Conservation (phyloP, 1,140 invertebrate genomes). For the Arion vulgaris region DNA sequence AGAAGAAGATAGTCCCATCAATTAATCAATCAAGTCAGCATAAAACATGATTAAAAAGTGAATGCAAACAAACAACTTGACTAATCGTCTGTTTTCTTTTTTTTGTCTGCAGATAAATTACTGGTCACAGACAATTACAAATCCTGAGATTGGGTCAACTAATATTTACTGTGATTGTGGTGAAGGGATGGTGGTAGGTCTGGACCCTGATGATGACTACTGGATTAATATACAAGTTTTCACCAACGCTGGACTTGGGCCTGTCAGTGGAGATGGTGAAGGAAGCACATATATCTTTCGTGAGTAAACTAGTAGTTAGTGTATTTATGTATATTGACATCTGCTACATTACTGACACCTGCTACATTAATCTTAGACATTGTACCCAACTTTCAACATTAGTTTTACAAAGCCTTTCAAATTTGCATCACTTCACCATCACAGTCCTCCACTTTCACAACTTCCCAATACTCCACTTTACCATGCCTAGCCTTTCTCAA, state of each 20-base stretch:
- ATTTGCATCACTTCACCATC: no score
- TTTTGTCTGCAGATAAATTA: constrained; percentile 64
- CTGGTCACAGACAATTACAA: constrained; percentile 49
- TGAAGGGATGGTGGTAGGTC: constrained; percentile 87
- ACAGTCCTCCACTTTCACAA: no score
- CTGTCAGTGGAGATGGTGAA: constrained; percentile 80
- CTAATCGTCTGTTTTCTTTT: no score
- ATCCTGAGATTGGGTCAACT: constrained; percentile 38
- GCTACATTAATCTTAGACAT: neutral
- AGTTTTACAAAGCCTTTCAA: no score
- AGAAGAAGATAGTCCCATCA: no score
- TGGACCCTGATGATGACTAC: constrained; percentile 94
- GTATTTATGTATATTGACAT: no score
- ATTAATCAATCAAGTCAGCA: no score
- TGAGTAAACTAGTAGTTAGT: constrained; percentile 22
- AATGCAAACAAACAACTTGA: no score
- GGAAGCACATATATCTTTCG: constrained; percentile 40
- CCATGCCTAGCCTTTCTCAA: no score
- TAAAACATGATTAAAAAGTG: no score
- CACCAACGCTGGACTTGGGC: constrained; percentile 94
- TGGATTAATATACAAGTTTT: constrained; percentile 96
- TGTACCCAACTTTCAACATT: neutral
- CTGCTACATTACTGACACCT: no score
- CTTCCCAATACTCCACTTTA: no score
- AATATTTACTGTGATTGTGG: constrained; percentile 52